Evolutionary conservation across 2,113 vertebrate species (phyloP).

Genomic region (Semicossyphus pulcher): DNA sequence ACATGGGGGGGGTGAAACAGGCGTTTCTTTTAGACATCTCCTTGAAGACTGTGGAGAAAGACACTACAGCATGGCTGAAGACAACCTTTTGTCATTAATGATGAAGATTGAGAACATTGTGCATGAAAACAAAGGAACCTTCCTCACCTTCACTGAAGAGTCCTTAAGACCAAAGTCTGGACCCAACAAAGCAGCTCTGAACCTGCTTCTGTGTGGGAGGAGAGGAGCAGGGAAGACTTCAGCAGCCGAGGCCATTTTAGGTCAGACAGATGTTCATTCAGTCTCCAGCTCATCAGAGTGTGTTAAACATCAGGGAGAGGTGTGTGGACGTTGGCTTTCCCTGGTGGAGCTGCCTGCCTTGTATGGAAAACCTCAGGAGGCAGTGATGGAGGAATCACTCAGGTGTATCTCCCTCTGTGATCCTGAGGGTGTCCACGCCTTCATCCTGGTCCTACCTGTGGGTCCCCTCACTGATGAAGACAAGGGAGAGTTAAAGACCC

Average conservation of each 20-base stretch:
- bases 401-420: neutral
- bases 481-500: neutral
- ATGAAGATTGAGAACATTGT: slow-evolving; percentile 24
- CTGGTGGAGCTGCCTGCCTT: neutral
- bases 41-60: slow-evolving; percentile 39
- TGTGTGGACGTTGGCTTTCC: neutral
- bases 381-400: neutral
- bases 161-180: neutral
- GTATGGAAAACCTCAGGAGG: neutral
- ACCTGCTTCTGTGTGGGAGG: slow-evolving; percentile 44
- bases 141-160: slow-evolving; percentile 24
- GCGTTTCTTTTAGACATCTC: accelerated
- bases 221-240: slow-evolving; percentile 34
- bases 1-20: neutral
- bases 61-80: neutral
- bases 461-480: slow-evolving; percentile 44
- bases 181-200: neutral
- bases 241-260: slow-evolving; percentile 26
- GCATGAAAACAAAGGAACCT: neutral
- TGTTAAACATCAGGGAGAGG: slow-evolving; percentile 29
- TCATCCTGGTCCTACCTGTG: neutral
- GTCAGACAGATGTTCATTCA: neutral
- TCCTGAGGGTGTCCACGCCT: neutral
- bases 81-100: neutral
- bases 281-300: slow-evolving; percentile 11